Base-by-base conservation (phyloP, 2,888 invertebrate genomes). In the Zele albiditarsus region DNA sequence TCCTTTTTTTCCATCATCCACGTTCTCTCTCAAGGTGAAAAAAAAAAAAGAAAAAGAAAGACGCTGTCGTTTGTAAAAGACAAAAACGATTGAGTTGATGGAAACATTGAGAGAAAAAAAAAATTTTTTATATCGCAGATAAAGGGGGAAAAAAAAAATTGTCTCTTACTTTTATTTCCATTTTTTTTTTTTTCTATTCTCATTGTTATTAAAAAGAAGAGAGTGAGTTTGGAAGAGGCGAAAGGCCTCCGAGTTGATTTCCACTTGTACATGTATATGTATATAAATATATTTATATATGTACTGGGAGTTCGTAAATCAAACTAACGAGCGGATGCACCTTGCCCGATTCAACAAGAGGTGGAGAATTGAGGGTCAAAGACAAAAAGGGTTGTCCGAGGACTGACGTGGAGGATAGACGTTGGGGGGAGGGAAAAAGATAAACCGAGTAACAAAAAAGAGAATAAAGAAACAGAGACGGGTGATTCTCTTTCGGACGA, bases 271-370 rank as follows among this genome's bases (percentile, higher is more conserved):
- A 46, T 53, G n/a, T 42, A 42, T 33, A 33, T 42, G 12, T 53
- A 53, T 20, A 53, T 53, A 53, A n/a, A 53, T 53, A 53, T 53
- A 46, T 46, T n/a, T 46, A 46, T 46, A n/a, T 46, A 27, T 14
- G 31, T 31, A 53, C 53, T 66, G 75, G 76, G 74, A 76, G 74
- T 77, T 77, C 79, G 77, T 79, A 79, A 79, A 79, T 79, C 79
- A 79, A 77, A 76, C 79, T 76, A 79, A 79, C 79, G 76, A 79
- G 77, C 77, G 79, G 77, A 79, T 79, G 76, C 79, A 79, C 79
- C 77, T 79, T 78, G 78, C 78, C 70, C 65, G 75, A 78, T 77
- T 63, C 75, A 71, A 69, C 38, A 49, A 57, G 68, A 53, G 53
- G 53, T 63, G 46, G 8, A 31, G 65, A 58, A 72, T 27, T 31